A percentile compares a stretch with the other conserved stretches of the same genome.
These are phyloP conservation scores for Melanotaenia nigrans DNA, from an alignment of 2,797 vertebrate genomes.

Conservation along the genomic window DNA sequence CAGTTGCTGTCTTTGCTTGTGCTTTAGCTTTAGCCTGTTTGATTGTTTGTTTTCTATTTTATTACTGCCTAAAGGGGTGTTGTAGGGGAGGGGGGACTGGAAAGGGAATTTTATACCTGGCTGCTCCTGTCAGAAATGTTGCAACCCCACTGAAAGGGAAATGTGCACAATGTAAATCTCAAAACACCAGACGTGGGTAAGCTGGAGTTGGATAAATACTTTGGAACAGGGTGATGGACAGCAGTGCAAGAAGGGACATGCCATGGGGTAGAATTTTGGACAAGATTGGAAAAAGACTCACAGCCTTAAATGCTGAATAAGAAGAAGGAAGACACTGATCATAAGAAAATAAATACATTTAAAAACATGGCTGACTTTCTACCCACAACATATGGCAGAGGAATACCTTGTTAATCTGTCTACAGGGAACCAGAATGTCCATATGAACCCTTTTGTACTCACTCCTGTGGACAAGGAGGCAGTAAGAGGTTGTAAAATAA, in stretches of 20 bases:
- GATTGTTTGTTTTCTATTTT: slow-evolving; percentile 57
- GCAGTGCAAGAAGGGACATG: neutral
- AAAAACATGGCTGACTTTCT: slow-evolving; percentile 50
- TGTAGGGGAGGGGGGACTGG: slow-evolving; percentile 19
- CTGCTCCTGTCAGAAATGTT: slow-evolving; percentile 55
- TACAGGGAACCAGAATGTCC: slow-evolving; percentile 45
- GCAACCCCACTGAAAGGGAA: slow-evolving; percentile 54
- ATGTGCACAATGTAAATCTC: slow-evolving; percentile 72
- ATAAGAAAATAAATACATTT: slow-evolving; percentile 36
- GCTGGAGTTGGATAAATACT: slow-evolving; percentile 22
- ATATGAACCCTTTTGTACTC: slow-evolving; percentile 63
- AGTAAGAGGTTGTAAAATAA: slow-evolving; percentile 30
- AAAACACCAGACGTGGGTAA: slow-evolving; percentile 21
- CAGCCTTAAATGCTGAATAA: slow-evolving; percentile 62
- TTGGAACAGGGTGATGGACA: slow-evolving; percentile 32
- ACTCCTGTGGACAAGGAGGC: slow-evolving; percentile 48
- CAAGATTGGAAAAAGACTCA: slow-evolving; percentile 51
- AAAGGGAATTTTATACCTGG: slow-evolving; percentile 20
- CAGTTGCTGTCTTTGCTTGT: slow-evolving; percentile 72
- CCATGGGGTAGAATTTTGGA: slow-evolving; percentile 36
- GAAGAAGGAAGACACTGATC: slow-evolving; percentile 25
- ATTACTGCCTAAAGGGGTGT: slow-evolving; percentile 55
- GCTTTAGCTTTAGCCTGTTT: slow-evolving; percentile 70
- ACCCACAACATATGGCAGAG: slow-evolving; percentile 40
- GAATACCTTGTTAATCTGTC: slow-evolving; percentile 47